Evolutionary conservation across 2,888 invertebrate genomes (phyloP).

Genomic region (Agapostemon virescens): DNA sequence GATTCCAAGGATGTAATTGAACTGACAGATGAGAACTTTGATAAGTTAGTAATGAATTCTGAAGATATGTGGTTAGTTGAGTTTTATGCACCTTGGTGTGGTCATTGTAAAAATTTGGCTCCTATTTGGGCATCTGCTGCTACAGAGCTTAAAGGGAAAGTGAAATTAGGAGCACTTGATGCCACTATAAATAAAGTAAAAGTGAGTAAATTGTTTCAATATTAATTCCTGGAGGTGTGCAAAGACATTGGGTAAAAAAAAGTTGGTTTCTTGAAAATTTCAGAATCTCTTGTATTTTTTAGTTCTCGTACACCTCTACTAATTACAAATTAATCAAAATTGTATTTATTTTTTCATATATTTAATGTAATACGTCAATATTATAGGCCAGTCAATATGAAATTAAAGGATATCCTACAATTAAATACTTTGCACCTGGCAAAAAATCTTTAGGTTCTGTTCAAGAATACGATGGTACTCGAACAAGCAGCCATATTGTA

Average conservation of each 20-base stretch:
- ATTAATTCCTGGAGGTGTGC: neutral
- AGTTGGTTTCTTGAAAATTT: too few species aligned
- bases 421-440: slow-evolving; percentile 93
- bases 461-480: slow-evolving; percentile 95
- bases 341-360: neutral
- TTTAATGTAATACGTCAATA: neutral
- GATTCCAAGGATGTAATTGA: slow-evolving; percentile 89
- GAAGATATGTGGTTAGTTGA: slow-evolving; percentile 99
- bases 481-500: slow-evolving; percentile 94
- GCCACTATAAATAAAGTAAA: slow-evolving; percentile 94
- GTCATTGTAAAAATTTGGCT: slow-evolving; percentile 97
- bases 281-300: too few species aligned
- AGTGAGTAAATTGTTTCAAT: slow-evolving; percentile 64
- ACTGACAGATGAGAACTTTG: slow-evolving; percentile 97
- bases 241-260: too few species aligned
- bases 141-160: slow-evolving; percentile 96
- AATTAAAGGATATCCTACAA: slow-evolving; percentile 97
- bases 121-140: slow-evolving; percentile 99
- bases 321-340: neutral
- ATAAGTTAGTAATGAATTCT: slow-evolving; percentile 93
- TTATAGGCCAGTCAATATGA: slow-evolving; percentile 88
- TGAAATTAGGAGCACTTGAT: slow-evolving; percentile 96
- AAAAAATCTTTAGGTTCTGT: slow-evolving; percentile 86
- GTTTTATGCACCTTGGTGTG: slow-evolving; percentile 98
- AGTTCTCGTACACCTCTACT: too few species aligned